Evolutionary conservation across 2,888 invertebrate species (phyloP).

Genomic region (Bembecia ichneumoniformis): DNA sequence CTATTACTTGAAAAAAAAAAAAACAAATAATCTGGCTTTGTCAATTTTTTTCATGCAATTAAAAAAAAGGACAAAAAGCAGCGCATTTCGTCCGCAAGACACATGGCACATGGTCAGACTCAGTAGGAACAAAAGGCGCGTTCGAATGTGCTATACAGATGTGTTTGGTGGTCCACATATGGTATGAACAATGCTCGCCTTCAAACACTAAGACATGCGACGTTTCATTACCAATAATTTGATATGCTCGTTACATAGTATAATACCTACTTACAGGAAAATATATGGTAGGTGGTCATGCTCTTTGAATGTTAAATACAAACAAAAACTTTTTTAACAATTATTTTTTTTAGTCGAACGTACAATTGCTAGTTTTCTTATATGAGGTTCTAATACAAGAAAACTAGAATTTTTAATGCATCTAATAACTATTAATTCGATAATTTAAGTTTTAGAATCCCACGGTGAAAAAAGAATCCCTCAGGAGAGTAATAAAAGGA

Average conservation of each 20-base stretch:
- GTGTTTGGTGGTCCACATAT: conserved; percentile 30
- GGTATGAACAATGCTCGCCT: conserved; percentile 39
- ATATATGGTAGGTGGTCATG: background rate
- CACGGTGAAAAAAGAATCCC: no score
- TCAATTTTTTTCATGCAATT: conserved; percentile 27
- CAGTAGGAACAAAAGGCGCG: conserved; percentile 49
- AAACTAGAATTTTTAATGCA: no score
- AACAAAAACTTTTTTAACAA: background rate
- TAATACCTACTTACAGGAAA: background rate
- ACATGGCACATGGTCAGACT: conserved; percentile 58
- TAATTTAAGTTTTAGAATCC: no score
- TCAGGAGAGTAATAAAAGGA: no score
- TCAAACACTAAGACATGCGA: conserved; percentile 13
- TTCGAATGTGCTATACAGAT: conserved; percentile 66
- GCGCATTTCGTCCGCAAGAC: conserved; percentile 39
- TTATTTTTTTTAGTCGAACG: no score
- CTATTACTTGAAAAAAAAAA: background rate
- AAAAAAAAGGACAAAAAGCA: conserved; percentile 52
- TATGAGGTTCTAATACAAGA: no score
- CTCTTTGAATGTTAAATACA: background rate
- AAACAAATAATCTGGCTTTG: background rate
- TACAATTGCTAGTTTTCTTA: no score
- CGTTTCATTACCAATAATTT: conserved; percentile 21
- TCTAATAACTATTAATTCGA: no score
- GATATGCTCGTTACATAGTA: conserved; percentile 12